Base-by-base conservation (phyloP, 2,888 invertebrate species). In the Epinotia demarniana region DNA sequence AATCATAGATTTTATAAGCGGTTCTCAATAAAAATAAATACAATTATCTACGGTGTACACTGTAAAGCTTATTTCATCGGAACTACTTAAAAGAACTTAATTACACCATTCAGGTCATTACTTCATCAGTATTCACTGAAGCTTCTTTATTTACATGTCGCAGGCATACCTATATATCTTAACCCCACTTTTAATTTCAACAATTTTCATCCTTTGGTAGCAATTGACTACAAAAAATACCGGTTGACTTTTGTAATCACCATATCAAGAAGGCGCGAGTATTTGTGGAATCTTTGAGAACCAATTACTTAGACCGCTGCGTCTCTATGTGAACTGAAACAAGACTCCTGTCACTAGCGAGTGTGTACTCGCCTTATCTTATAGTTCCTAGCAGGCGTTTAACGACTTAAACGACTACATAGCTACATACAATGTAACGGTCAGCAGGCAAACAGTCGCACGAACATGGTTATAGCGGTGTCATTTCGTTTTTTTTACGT, bases 201-300 rank as follows among this genome's bases (percentile, higher is more conserved):
- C 70, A 71, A 75, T 75, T 71, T 66, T 64, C 58, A 71, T 74
- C 64, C 63, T 55, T 62, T 70, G 46, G 27, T n/a, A 49, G 69
- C 60, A 61, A 70, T 49, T 64, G 23, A n/a, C 53, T 13, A 13
- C 58, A 70, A 64, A 74, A 74, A 70, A 70, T 12, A 62, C 49
- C 43, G 5, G 53, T 53, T n/a, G 60, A 64, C 33, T 46, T 60
- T 58, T 69, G 60, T 67, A 67, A 67, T 72, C 67, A 72, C 55
- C 39, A 46, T 72, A 72, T 66, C 57, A 71, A 61, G 71, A 61
- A 72, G 58, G 69, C 23, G 18, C 27, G 58, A 64, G 49, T 67
- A 57, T 61, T 46, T 61, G n/a, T 72, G 66, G 43, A 75, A 75
- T 72, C 67, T 71, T 70, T 66, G 23, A 43, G 23, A 49, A 66